Conservation (phyloP, 30 jellyfish, hydroid and myxozoan genomes). For the Aurelia sp. region DNA sequence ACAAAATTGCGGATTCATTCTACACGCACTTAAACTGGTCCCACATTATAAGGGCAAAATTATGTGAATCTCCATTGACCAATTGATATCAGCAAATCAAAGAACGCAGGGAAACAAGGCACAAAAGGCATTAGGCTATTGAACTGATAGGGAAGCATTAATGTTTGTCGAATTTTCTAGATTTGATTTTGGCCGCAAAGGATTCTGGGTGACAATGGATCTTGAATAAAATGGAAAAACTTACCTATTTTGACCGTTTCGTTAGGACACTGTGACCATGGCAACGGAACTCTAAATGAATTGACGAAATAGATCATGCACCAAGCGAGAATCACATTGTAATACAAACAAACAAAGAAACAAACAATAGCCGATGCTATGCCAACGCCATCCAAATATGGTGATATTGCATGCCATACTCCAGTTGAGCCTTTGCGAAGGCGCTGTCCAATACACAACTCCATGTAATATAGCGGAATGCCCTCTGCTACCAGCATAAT, state of each 20-base stretch:
- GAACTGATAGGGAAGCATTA: no score
- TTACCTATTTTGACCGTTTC: slow-evolving; percentile 68
- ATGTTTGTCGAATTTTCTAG: no score
- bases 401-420: slow-evolving; percentile 96
- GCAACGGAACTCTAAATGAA: slow-evolving; percentile 91
- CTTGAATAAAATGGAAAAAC: neutral
- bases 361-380: slow-evolving; percentile 93
- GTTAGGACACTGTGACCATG: slow-evolving; percentile 97
- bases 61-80: no score
- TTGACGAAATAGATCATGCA: slow-evolving; percentile 90
- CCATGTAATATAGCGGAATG: slow-evolving; percentile 96
- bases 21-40: no score
- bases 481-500: slow-evolving; percentile 95
- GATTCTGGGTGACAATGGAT: no score
- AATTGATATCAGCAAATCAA: no score
- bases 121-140: no score
- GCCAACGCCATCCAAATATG: slow-evolving; percentile 97
- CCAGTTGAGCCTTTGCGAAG: slow-evolving; percentile 95
- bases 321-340: slow-evolving; percentile 99
- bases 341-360: slow-evolving; percentile 91
- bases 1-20: no score
- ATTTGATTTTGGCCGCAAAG: no score
- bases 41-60: no score
- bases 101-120: no score
- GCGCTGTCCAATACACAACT: slow-evolving; percentile 97